phyloP scores from a whole-genome alignment of 2,888 invertebrate genomes.

The Acanthopleura granulata region DNA sequence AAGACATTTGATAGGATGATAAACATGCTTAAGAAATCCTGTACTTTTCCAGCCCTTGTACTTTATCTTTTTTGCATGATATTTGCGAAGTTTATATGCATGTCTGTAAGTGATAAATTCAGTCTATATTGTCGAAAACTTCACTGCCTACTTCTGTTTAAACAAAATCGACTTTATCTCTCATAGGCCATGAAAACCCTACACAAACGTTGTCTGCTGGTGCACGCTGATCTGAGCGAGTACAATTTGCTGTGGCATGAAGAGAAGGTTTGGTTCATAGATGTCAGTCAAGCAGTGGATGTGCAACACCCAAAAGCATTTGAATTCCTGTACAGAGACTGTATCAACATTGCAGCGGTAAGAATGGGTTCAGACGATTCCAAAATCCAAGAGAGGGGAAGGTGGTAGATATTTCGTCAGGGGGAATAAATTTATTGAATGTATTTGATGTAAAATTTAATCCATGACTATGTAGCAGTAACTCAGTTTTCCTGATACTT shows the following conservation, averaged over 20 bases:
- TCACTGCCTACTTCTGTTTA: too few species aligned
- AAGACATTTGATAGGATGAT: too few species aligned
- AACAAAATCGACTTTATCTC: constrained; percentile 2
- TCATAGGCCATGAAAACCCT: constrained; percentile 72
- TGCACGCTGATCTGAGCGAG: constrained; percentile 77
- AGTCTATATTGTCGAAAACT: too few species aligned
- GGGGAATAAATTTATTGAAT: too few species aligned
- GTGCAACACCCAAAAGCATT: constrained; percentile 73
- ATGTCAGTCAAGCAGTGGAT: constrained; percentile 76
- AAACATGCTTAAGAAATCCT: too few species aligned
- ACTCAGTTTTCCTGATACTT: too few species aligned
- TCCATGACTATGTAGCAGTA: too few species aligned
- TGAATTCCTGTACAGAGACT: constrained; percentile 74
- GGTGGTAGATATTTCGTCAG: neutral
- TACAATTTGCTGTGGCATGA: constrained; percentile 76
- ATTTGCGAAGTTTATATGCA: too few species aligned
- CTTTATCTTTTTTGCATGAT: too few species aligned
- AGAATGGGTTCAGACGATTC: constrained; percentile 18
- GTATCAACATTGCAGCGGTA: constrained; percentile 70
- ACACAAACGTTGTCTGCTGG: constrained; percentile 73
- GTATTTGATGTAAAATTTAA: too few species aligned
- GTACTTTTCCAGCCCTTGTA: too few species aligned
- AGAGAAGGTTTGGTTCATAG: constrained; percentile 73
- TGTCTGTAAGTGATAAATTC: too few species aligned
- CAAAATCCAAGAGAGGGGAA: neutral